These are phyloP conservation scores for Nephrotoma guestfalica DNA, from an alignment of 2,888 invertebrate species.

Conservation along the genomic window DNA sequence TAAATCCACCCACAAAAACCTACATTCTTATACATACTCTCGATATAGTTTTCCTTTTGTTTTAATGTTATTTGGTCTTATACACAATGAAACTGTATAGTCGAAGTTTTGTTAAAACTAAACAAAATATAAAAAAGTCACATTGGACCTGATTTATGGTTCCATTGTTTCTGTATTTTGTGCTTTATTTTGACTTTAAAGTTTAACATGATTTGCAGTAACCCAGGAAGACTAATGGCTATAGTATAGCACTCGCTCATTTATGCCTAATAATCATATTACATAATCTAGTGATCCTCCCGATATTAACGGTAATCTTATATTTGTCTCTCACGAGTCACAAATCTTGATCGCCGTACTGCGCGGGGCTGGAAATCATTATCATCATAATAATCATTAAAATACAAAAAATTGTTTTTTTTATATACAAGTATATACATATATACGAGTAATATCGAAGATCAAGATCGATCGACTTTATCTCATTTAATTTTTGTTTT, in stretches of 20 bases:
- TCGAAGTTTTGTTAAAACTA: slow-evolving; percentile 1
- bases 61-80: neutral
- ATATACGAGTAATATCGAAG: neutral
- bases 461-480: slow-evolving; percentile 1
- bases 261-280: neutral
- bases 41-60: neutral
- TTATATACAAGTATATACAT: neutral
- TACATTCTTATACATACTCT: neutral
- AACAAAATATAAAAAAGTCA: neutral
- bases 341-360: neutral
- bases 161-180: neutral
- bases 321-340: neutral
- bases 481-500: neutral
- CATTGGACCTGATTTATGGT: slow-evolving; percentile 2
- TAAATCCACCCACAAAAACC: neutral
- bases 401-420: neutral
- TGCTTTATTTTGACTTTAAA: neutral
- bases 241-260: neutral
- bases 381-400: neutral
- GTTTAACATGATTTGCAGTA: neutral
- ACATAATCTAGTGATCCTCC: neutral
- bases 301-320: neutral
- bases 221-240: neutral
- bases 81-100: neutral
- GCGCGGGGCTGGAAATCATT: neutral